phyloP scores from a whole-genome alignment of 2,888 invertebrate species.

The Cordylochernes scorpioides region DNA sequence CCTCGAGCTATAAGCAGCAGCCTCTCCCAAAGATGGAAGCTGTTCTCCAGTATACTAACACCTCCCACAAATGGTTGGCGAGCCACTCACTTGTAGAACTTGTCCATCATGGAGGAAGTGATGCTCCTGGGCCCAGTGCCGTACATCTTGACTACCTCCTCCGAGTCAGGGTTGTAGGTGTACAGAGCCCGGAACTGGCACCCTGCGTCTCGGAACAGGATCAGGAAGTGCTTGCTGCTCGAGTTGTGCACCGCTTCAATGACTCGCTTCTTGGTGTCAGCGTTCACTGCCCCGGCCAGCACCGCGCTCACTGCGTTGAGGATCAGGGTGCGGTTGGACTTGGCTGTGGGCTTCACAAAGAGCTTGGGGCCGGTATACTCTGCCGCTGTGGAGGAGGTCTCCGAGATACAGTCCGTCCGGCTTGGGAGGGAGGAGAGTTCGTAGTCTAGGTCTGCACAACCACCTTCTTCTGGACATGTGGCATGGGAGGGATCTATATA shows the following conservation, averaged over 20 bases:
- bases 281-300: constrained; percentile 88
- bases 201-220: constrained; percentile 87
- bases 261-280: constrained; percentile 68
- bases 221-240: constrained; percentile 89
- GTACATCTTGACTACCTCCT: constrained; percentile 65
- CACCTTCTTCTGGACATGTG: no score
- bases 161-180: constrained; percentile 75
- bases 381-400: no score
- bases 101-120: constrained; percentile 89
- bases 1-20: no score
- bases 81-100: constrained; percentile 88
- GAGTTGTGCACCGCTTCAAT: constrained; percentile 76
- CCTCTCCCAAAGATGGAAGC: no score
- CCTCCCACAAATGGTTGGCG: no score
- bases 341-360: constrained; percentile 87
- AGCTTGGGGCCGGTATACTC: constrained; percentile 45
- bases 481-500: no score
- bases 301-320: constrained; percentile 88
- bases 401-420: no score
- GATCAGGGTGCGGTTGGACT: constrained; percentile 87
- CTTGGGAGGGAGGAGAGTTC: no score
- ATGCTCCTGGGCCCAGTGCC: constrained; percentile 86
- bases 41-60: no score
- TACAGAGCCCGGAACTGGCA: constrained; percentile 94
- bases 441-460: no score